Percentiles rank a stretch among this genome's conserved stretches.
Evolutionary conservation across 2,797 vertebrate species (phyloP).

Genomic region (Rhynchotus rufescens): DNA sequence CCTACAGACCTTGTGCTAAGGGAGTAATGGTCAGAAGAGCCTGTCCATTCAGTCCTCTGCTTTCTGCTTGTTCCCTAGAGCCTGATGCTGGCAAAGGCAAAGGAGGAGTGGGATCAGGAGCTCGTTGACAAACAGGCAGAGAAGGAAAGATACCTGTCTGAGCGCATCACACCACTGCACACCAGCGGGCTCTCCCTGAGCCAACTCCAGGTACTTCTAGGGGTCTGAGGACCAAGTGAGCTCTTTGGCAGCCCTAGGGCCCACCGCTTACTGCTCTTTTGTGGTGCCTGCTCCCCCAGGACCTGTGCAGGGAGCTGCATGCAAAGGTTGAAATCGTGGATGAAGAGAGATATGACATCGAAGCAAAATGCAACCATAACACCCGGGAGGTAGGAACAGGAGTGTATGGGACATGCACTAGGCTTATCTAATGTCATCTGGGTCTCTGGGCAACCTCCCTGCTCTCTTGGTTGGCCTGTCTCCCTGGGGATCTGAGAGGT

Average conservation of each 20-base stretch:
- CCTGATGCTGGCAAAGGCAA: slow-evolving; percentile 93
- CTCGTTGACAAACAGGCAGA: slow-evolving; percentile 87
- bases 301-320: slow-evolving; percentile 90
- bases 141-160: slow-evolving; percentile 88
- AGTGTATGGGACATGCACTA: rapidly evolving
- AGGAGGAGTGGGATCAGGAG: slow-evolving; percentile 94
- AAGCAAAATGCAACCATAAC: slow-evolving; percentile 93
- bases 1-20: rapidly evolving
- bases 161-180: slow-evolving; percentile 82
- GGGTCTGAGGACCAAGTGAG: rapidly evolving
- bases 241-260: background rate
- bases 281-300: slow-evolving; percentile 70
- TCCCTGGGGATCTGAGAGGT: background rate
- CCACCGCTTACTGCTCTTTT: rapidly evolving
- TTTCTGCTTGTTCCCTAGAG: slow-evolving; percentile 78
- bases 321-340: slow-evolving; percentile 92
- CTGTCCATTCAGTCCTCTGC: background rate
- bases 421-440: background rate
- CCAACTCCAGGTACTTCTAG: slow-evolving; percentile 86
- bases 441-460: background rate
- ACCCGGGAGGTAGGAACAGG: slow-evolving; percentile 86
- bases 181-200: slow-evolving; percentile 83
- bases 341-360: slow-evolving; percentile 94
- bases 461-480: background rate
- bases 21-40: background rate